Evolutionary conservation across 2,797 vertebrate genomes (phyloP), one percentile per base, ranked within the genome.

Genomic region (Muraenolepis orangiensis): DNA sequence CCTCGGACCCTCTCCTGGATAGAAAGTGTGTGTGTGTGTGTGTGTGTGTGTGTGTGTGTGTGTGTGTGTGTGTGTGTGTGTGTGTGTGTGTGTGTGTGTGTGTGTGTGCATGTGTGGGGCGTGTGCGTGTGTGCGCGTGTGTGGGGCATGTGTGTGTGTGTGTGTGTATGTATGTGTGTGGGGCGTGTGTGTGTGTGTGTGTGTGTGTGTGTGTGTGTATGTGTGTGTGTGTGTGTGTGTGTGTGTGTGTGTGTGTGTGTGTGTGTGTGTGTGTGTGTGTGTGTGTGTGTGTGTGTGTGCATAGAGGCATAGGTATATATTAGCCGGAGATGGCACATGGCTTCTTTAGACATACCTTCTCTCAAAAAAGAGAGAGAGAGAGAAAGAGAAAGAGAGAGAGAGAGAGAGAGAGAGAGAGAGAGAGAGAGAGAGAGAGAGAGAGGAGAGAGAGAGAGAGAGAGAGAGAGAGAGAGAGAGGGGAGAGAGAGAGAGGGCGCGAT

Each of bases 401-500:
- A 72, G 26, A 72, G 71, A 32, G 71, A 57, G 46, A 57, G 46
- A 4, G 46, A 57, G 46, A 57, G 72, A 68, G 42, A 69, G 42
- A n/a, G 42, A n/a, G 57, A 26, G 23, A 67, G 23, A 67, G 23
- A 67, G 6, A 67, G 6, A 67, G 16, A 40, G 26, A 29, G 8
- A 29, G n/a, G 42, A 23, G 23, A 64, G 57, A 64, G 61, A 42
- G 40, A 57, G 67, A 16, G 13, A 16, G 13, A 16, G 38, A 42
- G 40, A 16, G 40, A 42, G 40, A 42, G 40, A 42, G 40, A 42
- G 40, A 42, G 40, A 42, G 40, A 42, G 40, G 16, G 40, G 73
- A 69, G 30, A 57, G 74, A 75, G 74, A 6, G 12, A 75, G 77
- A 85, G 81, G 32, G n/a, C n/a, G n/a, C 76, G 78, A 81, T 86